A percentile compares a stretch with the other conserved stretches of the same genome.
Conservation (phyloP, 92 coral and sea anemone genomes). For the Epizoanthus fatuus region DNA sequence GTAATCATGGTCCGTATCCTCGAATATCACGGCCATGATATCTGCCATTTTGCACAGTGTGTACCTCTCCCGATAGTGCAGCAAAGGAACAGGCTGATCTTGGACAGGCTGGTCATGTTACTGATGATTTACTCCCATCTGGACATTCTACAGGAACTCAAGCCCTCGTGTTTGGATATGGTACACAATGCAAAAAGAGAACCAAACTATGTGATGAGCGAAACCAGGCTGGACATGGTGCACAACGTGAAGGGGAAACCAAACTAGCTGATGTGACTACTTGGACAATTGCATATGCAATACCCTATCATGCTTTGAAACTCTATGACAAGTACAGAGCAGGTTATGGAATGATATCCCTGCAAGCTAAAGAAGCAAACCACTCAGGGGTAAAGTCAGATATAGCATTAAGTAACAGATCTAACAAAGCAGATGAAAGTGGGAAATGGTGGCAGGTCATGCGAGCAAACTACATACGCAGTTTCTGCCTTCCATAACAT, state of each 20-base stretch:
- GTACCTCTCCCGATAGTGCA: not conserved
- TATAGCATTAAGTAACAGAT: constrained; percentile 59
- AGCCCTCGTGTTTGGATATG: too few relatives aligned
- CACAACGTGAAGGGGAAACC: too few relatives aligned
- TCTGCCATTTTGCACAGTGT: too few relatives aligned
- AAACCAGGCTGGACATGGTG: too few relatives aligned
- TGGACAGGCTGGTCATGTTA: not conserved
- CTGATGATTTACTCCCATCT: too few relatives aligned
- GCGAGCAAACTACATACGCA: constrained; percentile 69
- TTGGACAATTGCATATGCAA: constrained; percentile 71
- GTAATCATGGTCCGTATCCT: too few relatives aligned
- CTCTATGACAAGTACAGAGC: constrained; percentile 34
- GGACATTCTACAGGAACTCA: too few relatives aligned
- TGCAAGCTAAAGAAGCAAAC: constrained; percentile 72
- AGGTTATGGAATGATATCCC: constrained; percentile 69
- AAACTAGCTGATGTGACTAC: constrained; percentile 43
- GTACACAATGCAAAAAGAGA: too few relatives aligned
- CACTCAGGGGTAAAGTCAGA: constrained; percentile 63
- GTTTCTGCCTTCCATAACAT: constrained; percentile 62
- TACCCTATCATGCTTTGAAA: constrained; percentile 58
- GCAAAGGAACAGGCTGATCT: not conserved
- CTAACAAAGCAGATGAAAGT: constrained; percentile 51
- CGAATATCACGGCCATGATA: too few relatives aligned
- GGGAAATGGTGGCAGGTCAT: constrained; percentile 78
- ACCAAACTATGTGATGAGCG: too few relatives aligned